Conservation (phyloP, 2,888 invertebrate species). For the Pristionchus maxplancki region DNA sequence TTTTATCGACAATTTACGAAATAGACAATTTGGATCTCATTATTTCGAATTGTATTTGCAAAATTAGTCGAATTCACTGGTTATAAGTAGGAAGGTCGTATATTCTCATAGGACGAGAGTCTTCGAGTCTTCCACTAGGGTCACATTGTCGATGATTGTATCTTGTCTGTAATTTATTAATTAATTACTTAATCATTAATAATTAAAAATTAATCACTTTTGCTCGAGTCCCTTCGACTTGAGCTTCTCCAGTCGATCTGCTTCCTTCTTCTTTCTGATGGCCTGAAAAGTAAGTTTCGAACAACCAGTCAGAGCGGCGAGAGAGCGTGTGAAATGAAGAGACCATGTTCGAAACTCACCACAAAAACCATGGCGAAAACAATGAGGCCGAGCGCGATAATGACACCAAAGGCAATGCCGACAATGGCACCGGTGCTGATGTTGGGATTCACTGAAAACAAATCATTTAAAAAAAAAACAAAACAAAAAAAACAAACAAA, state of each 20-base stretch:
- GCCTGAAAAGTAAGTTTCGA: neutral
- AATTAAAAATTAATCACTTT: neutral
- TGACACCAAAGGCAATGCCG: neutral
- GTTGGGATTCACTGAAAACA: neutral
- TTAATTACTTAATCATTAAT: neutral
- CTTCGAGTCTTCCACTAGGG: neutral
- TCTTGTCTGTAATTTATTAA: neutral
- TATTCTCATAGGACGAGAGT: neutral
- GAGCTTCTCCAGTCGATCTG: neutral
- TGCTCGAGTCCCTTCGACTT: neutral
- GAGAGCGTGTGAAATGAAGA: no score
- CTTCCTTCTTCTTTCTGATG: neutral
- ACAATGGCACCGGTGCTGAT: neutral
- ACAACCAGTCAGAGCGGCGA: neutral
- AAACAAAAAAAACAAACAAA: neutral
- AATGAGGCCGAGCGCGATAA: neutral
- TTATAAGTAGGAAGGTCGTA: no score
- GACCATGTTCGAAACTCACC: neutral
- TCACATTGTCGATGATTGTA: neutral
- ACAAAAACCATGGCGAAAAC: neutral
- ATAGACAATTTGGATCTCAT: neutral
- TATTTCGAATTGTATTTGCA: neutral
- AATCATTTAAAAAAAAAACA: neutral
- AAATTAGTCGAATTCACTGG: neutral
- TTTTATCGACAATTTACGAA: neutral